These are phyloP conservation scores for Papilio polytes DNA, from an alignment of 1,140 invertebrate genomes.

Conservation along the genomic window DNA sequence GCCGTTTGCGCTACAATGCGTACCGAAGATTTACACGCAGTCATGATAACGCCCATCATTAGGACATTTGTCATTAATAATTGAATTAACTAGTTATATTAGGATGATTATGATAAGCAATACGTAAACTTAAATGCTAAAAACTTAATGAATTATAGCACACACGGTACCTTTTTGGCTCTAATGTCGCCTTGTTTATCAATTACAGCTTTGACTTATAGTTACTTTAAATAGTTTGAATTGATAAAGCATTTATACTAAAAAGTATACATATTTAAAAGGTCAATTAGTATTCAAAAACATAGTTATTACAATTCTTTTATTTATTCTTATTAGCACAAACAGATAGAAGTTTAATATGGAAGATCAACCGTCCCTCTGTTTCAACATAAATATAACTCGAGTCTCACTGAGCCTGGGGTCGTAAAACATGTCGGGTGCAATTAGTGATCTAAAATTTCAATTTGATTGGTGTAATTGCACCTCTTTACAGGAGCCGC, in stretches of 20 bases:
- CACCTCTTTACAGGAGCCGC: slow-evolving; percentile 77
- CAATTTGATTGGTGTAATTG: slow-evolving; percentile 83
- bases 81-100: background rate
- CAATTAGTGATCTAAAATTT: slow-evolving; percentile 80
- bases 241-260: too few species aligned
- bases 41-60: background rate
- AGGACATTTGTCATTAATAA: background rate
- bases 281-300: background rate
- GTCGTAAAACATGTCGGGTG: slow-evolving; percentile 74
- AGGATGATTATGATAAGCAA: background rate
- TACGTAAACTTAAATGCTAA: too few species aligned
- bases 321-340: background rate
- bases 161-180: too few species aligned
- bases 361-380: slow-evolving; percentile 46
- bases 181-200: too few species aligned
- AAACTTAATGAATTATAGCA: too few species aligned
- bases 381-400: slow-evolving; percentile 56
- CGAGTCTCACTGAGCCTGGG: slow-evolving; percentile 52
- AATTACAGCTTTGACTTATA: too few species aligned
- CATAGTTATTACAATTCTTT: background rate
- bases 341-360: slow-evolving; percentile 8
- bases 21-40: slow-evolving; percentile 49
- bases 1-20: slow-evolving; percentile 15
- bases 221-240: too few species aligned
- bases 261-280: too few species aligned